These are phyloP conservation scores for Sylvilagus bachmani DNA, from an alignment of 2,113 vertebrate genomes.

Conservation along the genomic window DNA sequence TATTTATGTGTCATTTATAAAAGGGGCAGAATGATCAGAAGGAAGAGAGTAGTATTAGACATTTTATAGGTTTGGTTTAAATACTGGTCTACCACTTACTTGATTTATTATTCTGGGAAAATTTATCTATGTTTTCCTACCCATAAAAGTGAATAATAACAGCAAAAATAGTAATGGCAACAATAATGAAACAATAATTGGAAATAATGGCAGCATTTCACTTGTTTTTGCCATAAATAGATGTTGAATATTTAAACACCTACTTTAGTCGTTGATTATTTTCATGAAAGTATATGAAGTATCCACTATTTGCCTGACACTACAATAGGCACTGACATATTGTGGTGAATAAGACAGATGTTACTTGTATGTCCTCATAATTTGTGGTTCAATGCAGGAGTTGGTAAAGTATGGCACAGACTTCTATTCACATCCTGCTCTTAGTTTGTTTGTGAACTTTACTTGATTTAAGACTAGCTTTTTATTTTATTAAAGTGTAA, in stretches of 20 bases:
- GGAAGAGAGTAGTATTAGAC: neutral
- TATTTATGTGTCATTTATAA: neutral
- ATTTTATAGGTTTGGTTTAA: neutral
- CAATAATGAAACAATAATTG: neutral
- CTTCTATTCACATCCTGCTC: neutral
- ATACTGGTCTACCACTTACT: neutral
- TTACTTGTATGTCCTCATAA: neutral
- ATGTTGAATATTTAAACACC: neutral
- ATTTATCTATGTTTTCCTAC: neutral
- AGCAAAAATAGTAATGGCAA: neutral
- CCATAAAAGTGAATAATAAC: neutral
- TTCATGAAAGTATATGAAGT: neutral
- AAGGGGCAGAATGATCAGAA: neutral
- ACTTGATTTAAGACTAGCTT: neutral
- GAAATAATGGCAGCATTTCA: neutral
- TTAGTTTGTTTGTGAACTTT: neutral
- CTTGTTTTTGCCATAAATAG: neutral
- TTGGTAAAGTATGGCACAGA: accelerated
- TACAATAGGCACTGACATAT: neutral
- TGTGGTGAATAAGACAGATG: neutral
- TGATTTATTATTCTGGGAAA: neutral
- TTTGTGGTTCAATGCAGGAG: neutral
- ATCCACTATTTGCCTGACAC: neutral
- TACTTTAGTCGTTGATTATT: neutral
- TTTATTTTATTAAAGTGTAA: neutral